Evolutionary conservation across 2,888 invertebrate genomes (phyloP).

Genomic region (Drosophila anomelani): DNA sequence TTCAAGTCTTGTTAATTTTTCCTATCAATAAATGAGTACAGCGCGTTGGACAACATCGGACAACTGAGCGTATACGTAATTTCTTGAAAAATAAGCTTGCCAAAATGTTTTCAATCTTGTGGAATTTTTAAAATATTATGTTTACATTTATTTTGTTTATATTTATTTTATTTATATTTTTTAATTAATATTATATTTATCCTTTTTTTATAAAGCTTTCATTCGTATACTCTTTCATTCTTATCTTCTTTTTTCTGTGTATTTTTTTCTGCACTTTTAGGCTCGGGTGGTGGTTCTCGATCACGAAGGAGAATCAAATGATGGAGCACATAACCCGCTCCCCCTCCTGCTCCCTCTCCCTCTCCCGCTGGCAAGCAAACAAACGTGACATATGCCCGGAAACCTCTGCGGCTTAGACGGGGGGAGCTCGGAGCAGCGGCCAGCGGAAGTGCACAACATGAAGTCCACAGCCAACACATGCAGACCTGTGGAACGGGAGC

Average conservation of each 20-base stretch:
- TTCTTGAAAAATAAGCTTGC: no score
- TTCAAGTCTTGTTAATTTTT: neutral
- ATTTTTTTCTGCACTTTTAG: neutral
- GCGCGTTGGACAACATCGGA: no score
- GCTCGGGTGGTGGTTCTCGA: constrained; percentile 6
- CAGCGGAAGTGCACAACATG: constrained; percentile 44
- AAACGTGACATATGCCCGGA: constrained; percentile 45
- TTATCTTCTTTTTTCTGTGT: neutral
- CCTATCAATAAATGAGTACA: neutral
- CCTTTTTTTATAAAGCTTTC: no score
- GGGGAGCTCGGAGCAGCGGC: constrained; percentile 5
- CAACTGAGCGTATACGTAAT: neutral
- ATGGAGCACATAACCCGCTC: constrained; percentile 36
- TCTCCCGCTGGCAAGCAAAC: constrained; percentile 25
- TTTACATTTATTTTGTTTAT: no score
- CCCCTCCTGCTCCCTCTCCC: constrained; percentile 10
- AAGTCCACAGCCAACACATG: constrained; percentile 22
- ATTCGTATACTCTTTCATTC: no score
- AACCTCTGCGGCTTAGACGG: constrained; percentile 25
- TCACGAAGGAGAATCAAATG: constrained; percentile 19
- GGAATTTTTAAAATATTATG: neutral
- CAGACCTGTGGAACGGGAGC: constrained; percentile 22
- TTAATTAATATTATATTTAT: no score
- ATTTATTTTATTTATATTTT: no score
- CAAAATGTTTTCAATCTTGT: neutral